Evolutionary conservation across 2,113 vertebrate genomes (phyloP), one percentile per base, ranked within the genome.

Genomic region (Gopherus flavomarginatus): DNA sequence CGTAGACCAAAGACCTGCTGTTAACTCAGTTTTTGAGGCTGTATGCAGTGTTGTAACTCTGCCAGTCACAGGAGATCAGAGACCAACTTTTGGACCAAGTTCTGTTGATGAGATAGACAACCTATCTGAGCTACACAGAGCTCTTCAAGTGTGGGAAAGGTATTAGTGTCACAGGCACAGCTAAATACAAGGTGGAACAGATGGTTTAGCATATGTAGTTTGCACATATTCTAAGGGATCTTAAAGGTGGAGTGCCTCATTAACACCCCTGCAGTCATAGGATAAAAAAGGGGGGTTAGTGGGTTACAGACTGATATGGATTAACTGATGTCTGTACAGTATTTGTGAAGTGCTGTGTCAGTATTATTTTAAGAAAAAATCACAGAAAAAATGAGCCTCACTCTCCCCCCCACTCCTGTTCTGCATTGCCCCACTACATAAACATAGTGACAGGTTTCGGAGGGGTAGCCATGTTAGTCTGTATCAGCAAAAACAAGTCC

Each of bases 371-470:
- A 94, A 47, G 3, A 35, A 5, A 0, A 85, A 79, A 72, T 29
- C 52, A 81, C 38, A 3, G 1, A 1, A 24, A 49, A 35, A 47
- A 21, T 7, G 11, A 90, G 49, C 62, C 1, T 1, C 75, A 38
- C 83, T n/a, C n/a, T n/a, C n/a, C n/a, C 27, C 13, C 4, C 3
- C 42, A 42, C 35, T 0, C 0, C 6, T 59, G 90, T 86, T 72
- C 50, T 77, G 3, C 29, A 92, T 86, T 95, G 29, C 11, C 11
- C 35, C 1, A 0, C 4, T 86, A 82, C 29, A 38, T 83, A 90
- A 94, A 84, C 14, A 50, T 50, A 50, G 50, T 14, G 13, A 50
- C 50, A 50, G 50, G 13, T 50, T 50, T 50, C 50, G 16, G 50
- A 50, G 50, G 50, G 50, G 13, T 50, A 50, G 13, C 50, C 50